Evolutionary conservation across 2,797 vertebrate species (phyloP), one percentile per base, ranked within the genome.

Genomic region (Clarias platycephalus): DNA sequence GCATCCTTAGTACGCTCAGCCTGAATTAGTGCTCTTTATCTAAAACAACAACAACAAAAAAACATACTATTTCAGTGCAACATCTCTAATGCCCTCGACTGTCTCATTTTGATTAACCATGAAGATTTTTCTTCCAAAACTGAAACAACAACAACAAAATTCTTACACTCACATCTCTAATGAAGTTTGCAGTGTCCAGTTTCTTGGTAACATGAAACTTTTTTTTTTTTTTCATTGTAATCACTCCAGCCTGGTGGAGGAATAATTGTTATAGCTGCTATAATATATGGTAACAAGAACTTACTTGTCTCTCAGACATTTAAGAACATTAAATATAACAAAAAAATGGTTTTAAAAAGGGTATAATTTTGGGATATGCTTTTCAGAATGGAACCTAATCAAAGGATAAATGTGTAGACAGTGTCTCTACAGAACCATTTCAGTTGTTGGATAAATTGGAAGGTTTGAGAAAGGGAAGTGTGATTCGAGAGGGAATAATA

Each of bases 51-150:
- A 49, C 44, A 49, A 49, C 9, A 49, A 44, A 12, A 74, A 74
- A 4, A 20, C 49, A 28, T 57, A 20, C 5, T 57, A 18, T 75
- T 37, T 18, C 26, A 77, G 15, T 0, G 31, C 55, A 16, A 9
- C 5, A 62, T 62, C 31, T 37, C 24, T 7, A 3, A 60, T 31
- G 12, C 5, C 12, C 12, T 10, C 1, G 22, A 64, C 2, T 12
- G n/a, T 82, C 22, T 22, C 6, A 76, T 40, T 20, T 83, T 86
- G 70, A 40, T 84, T 71, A 28, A 55, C 49, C 40, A 85, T 67
- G 75, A 63, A 67, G 71, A 13, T 81, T 83, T 77, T 28, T 60
- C 57, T 37, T 66, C 16, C 4, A n/a, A 44, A 71, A 22, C 37
- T 2, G 34, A 6, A 49, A n/a, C 13, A 49, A 26, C 10, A 53